These are phyloP conservation scores for Drosophila baimaii DNA, from an alignment of 1,140 invertebrate genomes.

Conservation along the genomic window DNA sequence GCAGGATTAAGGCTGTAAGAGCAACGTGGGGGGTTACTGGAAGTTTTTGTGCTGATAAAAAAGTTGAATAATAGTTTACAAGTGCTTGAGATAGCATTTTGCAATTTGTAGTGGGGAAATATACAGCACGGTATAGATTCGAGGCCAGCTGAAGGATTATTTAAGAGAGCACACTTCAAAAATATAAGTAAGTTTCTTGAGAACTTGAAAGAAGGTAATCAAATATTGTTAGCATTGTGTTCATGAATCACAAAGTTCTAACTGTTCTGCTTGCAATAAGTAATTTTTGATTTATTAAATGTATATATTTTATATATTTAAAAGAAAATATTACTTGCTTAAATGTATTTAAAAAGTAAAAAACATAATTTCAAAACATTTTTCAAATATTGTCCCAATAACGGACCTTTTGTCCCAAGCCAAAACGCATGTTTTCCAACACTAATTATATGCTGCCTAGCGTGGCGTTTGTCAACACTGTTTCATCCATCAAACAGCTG, in stretches of 20 bases:
- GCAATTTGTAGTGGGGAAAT: neutral
- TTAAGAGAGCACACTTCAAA: too few relatives aligned
- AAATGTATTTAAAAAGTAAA: neutral
- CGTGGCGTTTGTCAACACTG: constrained; percentile 28
- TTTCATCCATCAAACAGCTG: constrained; percentile 41
- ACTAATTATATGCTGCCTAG: neutral
- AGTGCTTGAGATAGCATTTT: constrained; percentile 18
- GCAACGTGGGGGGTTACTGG: neutral
- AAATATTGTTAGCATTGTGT: too few relatives aligned
- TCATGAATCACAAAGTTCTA: too few relatives aligned
- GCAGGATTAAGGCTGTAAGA: neutral
- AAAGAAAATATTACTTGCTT: too few relatives aligned
- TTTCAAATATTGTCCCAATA: neutral
- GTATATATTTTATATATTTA: too few relatives aligned
- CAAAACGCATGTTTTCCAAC: neutral
- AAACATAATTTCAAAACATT: too few relatives aligned
- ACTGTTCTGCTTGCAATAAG: too few relatives aligned
- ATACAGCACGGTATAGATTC: neutral
- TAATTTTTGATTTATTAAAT: too few relatives aligned
- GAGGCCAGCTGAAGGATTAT: neutral
- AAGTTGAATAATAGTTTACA: constrained; percentile 14
- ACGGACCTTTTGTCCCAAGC: neutral
- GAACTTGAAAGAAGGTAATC: neutral
- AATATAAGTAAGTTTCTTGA: neutral
- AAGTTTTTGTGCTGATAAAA: neutral